These are phyloP conservation scores for Lasioglossum malachurum DNA, from an alignment of 2,888 invertebrate species.

Conservation along the genomic window DNA sequence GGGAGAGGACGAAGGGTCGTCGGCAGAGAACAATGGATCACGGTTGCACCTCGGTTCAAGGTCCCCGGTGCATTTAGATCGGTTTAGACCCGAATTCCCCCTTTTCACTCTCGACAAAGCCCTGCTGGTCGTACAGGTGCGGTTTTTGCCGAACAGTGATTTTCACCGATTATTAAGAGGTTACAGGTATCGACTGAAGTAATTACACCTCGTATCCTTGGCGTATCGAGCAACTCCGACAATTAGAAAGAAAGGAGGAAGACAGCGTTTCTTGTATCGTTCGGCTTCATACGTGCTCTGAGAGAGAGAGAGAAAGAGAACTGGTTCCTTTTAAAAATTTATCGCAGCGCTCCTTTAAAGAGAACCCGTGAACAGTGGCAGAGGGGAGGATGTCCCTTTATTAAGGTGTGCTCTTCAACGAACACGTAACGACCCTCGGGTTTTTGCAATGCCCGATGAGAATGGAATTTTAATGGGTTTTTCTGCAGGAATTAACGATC, in stretches of 20 bases:
- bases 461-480: slow-evolving; percentile 49
- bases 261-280: slow-evolving; percentile 20
- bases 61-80: slow-evolving; percentile 63
- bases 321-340: slow-evolving; percentile 54
- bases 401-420: slow-evolving; percentile 41
- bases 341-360: slow-evolving; percentile 44
- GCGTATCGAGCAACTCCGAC: slow-evolving; percentile 40
- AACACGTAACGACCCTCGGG: slow-evolving; percentile 38
- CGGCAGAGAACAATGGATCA: slow-evolving; percentile 75
- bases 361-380: not conserved
- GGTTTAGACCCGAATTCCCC: slow-evolving; percentile 60
- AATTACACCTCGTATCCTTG: slow-evolving; percentile 22
- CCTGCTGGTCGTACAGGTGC: slow-evolving; percentile 55
- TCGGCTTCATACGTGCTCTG: slow-evolving; percentile 25
- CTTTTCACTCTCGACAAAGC: slow-evolving; percentile 53
- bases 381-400: slow-evolving; percentile 29
- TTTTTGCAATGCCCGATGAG: slow-evolving; percentile 39
- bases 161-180: slow-evolving; percentile 57
- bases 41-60: slow-evolving; percentile 72
- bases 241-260: slow-evolving; percentile 38
- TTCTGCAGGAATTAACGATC: slow-evolving; percentile 36
- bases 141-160: slow-evolving; percentile 33
- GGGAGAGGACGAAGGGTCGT: slow-evolving; percentile 70
- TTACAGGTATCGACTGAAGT: slow-evolving; percentile 36
- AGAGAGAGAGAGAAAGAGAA: no score